Percentiles rank a stretch among this genome's conserved stretches.
Conservation (phyloP, 2,888 invertebrate genomes). For the Pollenia angustigena region DNA sequence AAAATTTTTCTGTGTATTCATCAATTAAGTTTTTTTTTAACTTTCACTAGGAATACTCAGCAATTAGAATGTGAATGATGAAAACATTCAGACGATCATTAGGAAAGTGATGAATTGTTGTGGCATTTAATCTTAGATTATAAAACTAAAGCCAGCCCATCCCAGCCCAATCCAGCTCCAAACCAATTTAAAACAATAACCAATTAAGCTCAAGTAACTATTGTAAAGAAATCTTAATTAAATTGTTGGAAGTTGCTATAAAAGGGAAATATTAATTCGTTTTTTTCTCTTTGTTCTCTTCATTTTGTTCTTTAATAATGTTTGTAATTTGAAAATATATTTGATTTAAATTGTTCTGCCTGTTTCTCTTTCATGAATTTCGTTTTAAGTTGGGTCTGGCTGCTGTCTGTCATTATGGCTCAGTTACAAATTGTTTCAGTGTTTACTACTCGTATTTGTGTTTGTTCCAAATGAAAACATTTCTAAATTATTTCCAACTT, state of each 20-base stretch:
- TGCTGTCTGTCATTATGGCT: slow-evolving; percentile 62
- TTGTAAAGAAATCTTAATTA: slow-evolving; percentile 48
- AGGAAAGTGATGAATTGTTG: slow-evolving; percentile 63
- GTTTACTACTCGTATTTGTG: slow-evolving; percentile 44
- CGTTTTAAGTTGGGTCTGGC: slow-evolving; percentile 31
- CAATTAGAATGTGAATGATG: slow-evolving; percentile 34
- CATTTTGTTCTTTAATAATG: not conserved
- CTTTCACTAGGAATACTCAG: slow-evolving; percentile 10
- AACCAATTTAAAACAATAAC: slow-evolving; percentile 15
- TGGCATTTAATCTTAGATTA: slow-evolving; percentile 12
- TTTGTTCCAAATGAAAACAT: slow-evolving; percentile 72
- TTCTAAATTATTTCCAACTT: slow-evolving; percentile 74
- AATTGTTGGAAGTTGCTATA: slow-evolving; percentile 30
- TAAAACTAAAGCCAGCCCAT: not conserved
- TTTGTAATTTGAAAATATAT: slow-evolving; percentile 37
- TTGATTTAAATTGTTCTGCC: slow-evolving; percentile 49
- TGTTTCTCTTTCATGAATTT: slow-evolving; percentile 18
- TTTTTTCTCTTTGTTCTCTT: slow-evolving; percentile 19
- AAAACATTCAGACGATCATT: slow-evolving; percentile 50
- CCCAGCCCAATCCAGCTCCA: too few species aligned
- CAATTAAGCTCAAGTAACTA: slow-evolving; percentile 16
- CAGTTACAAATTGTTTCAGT: slow-evolving; percentile 66
- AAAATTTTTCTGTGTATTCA: not conserved
- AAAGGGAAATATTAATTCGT: slow-evolving; percentile 44
- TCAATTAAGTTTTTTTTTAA: slow-evolving; percentile 32